Percentiles rank a stretch among this genome's conserved stretches.
Evolutionary conservation across 2,888 invertebrate species (phyloP).

Genomic region (Oxytorus armatus): DNA sequence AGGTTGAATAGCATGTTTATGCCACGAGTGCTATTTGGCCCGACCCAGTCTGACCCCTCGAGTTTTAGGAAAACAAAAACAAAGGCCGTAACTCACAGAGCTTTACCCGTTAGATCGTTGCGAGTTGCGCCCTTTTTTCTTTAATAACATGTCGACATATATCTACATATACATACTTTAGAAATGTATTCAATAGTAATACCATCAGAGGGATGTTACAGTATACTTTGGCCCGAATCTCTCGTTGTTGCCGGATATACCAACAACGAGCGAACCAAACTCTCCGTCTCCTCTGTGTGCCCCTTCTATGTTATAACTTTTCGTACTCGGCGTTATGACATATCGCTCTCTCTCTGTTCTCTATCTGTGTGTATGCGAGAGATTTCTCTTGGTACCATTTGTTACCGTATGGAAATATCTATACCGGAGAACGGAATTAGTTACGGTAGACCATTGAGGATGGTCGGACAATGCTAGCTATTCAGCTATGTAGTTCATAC

Average conservation of each 20-base stretch:
- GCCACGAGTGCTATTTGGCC: slow-evolving; percentile 19
- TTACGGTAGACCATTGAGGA: slow-evolving; percentile 41
- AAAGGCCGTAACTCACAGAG: too few relatives aligned
- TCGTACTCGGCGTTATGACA: not conserved
- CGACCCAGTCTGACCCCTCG: not conserved
- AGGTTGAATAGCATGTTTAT: slow-evolving; percentile 35
- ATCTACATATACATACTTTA: too few relatives aligned
- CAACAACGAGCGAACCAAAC: slow-evolving; percentile 26
- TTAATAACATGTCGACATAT: too few relatives aligned
- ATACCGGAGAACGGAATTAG: slow-evolving; percentile 47
- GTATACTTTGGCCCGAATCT: slow-evolving; percentile 27
- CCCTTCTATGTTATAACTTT: slow-evolving; percentile 42
- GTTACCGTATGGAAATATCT: slow-evolving; percentile 54
- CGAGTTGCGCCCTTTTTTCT: too few relatives aligned
- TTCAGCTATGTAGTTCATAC: not conserved
- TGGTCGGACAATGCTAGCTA: slow-evolving; percentile 28
- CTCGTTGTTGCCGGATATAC: slow-evolving; percentile 22
- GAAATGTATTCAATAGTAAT: not conserved
- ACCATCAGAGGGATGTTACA: slow-evolving; percentile 18
- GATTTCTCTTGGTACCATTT: slow-evolving; percentile 40
- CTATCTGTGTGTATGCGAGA: not conserved
- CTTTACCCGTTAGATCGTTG: too few relatives aligned
- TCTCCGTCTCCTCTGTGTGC: slow-evolving; percentile 2
- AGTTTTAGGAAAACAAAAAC: too few relatives aligned
- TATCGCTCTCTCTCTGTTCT: too few relatives aligned